Conservation (phyloP, 2,888 invertebrate genomes). For the Drosophila ochracea region DNA sequence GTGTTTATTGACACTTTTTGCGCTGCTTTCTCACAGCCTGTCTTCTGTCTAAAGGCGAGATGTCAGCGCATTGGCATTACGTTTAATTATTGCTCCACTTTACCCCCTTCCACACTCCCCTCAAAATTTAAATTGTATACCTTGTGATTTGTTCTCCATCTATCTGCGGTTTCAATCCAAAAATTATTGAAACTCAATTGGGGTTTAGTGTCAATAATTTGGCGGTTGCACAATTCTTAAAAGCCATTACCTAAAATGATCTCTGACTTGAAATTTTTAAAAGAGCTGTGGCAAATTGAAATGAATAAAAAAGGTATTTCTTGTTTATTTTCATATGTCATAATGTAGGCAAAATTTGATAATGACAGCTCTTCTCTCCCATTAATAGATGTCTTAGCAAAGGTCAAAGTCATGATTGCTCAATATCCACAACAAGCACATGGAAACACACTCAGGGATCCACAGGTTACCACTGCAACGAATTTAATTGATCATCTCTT, state of each 20-base stretch:
- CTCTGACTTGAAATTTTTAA: not conserved
- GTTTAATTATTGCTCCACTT: conserved; percentile 34
- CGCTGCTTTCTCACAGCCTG: conserved; percentile 67
- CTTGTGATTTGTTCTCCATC: conserved; percentile 40
- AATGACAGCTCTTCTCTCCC: conserved; percentile 14
- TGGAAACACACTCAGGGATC: not conserved
- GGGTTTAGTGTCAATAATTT: conserved; percentile 16
- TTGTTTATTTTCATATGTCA: not conserved
- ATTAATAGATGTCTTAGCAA: conserved; percentile 55
- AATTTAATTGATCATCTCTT: conserved; percentile 35
- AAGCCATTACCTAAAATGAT: not conserved
- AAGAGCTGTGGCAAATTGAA: not conserved
- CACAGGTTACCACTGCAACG: conserved; percentile 4
- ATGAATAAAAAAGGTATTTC: not conserved
- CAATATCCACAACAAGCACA: conserved; percentile 18
- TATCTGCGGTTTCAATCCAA: conserved; percentile 1
- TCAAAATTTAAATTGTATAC: conserved; percentile 27
- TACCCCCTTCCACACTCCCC: conserved; percentile 9
- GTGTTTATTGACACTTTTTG: conserved; percentile 59
- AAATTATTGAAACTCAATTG: conserved; percentile 46
- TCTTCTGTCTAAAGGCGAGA: conserved; percentile 25
- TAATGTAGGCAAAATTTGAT: not conserved
- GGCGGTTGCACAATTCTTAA: not conserved
- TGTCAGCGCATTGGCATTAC: conserved; percentile 43
- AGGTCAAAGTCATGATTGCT: conserved; percentile 65